A percentile compares a stretch with the other conserved stretches of the same genome.
These are phyloP conservation scores for Pionites leucogaster DNA, from an alignment of 2,113 vertebrate species.

Conservation along the genomic window DNA sequence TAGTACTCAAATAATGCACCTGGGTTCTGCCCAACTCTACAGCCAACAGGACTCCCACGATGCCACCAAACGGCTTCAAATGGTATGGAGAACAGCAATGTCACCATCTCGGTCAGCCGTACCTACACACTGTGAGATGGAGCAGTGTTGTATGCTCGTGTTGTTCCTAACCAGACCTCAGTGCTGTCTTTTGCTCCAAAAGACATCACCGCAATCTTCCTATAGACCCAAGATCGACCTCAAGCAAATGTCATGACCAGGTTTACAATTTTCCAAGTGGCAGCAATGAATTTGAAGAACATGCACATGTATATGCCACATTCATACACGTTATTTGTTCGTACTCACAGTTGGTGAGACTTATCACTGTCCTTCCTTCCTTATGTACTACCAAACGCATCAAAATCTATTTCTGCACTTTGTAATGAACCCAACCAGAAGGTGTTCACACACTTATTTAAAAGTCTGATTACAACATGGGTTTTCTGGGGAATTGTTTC, in stretches of 20 bases:
- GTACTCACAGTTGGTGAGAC: not conserved
- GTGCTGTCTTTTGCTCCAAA: not conserved
- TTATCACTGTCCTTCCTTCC: not conserved
- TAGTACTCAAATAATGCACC: not conserved
- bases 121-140: accelerated
- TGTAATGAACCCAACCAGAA: not conserved
- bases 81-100: accelerated
- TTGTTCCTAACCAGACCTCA: not conserved
- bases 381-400: not conserved
- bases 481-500: accelerated
- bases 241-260: not conserved
- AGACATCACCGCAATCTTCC: not conserved
- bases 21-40: not conserved
- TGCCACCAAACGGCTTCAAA: not conserved
- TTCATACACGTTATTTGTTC: not conserved
- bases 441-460: not conserved
- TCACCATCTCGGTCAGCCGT: not conserved
- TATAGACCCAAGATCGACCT: not conserved
- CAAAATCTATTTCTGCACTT: not conserved
- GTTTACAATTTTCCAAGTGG: not conserved
- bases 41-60: not conserved
- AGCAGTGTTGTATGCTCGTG: accelerated
- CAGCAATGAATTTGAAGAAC: not conserved
- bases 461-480: not conserved
- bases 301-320: accelerated